Evolutionary conservation across 2,888 invertebrate genomes (phyloP), one percentile per base, ranked within the genome.

Genomic region (Ptilodon capucinus): DNA sequence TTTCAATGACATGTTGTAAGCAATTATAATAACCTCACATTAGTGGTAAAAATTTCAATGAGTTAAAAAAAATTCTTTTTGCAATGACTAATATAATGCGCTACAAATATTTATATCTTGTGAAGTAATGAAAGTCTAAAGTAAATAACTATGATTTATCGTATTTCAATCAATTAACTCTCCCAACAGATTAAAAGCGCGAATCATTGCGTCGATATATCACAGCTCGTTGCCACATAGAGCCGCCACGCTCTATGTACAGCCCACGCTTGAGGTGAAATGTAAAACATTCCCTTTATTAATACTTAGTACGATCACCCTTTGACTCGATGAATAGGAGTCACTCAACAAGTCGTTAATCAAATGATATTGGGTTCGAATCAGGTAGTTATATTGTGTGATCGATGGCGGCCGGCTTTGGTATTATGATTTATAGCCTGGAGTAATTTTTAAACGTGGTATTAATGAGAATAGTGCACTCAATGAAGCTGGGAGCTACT

Each of bases 321-420:
- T 89, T 88, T 90, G 88, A 86, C 76, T 71, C 76, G 58, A 76
- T 87, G 84, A 90, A 90, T 88, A 84, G 87, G 72, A 86, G 83
- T 89, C 88, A 87, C 90, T 90, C 90, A 90, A 88, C 85, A 79
- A 76, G 76, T 91, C 90, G 90, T 91, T 91, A 91, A 91, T 91
- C 90, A 90, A 86, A 76, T 64, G 70, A 79, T 86, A 86, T 88
- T 87, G 83, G 84, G 78, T 81, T 76, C 71, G 77, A 82, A 88
- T 87, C 85, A 87, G 90, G 90, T 91, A 90, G 90, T 90, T 74
- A 72, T 65, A 84, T 91, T 91, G 88, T 90, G 73, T 74, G 74
- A 72, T 64, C 65, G 69, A 73, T 74, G 83, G 75, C 88, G 90
- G 86, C 83, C 60, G 66, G 73, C 78, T 81, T 86, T 83, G 70